Evolutionary conservation across 2,113 vertebrate genomes (phyloP), one percentile per base, ranked within the genome.

Genomic region (Leptobrachium leishanense): DNA sequence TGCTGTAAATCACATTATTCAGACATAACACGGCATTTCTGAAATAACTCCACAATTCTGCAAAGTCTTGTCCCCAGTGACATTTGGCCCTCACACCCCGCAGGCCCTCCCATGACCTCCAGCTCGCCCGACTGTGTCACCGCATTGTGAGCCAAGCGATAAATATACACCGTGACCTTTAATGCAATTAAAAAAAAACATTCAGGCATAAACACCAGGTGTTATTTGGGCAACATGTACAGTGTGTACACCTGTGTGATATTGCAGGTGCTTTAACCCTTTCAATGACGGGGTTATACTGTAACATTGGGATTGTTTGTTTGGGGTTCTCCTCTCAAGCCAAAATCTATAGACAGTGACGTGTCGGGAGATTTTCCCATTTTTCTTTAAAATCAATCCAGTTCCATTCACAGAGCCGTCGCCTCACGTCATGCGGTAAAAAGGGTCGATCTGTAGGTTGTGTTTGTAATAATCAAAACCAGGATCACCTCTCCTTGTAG

Each of bases 161-260:
- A 76, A 43, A 76, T 68, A 68, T 68, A 76, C n/a, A 53, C 8
- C 39, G 46, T 68, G 74, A 68, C 74, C 74, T 76, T 76, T 46
- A 54, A 12, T 13, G 13, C 6, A 39, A 54, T 67, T 42, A 67
- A n/a, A 67, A 12, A 54, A 31, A 57, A 10, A 44, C 54, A 15
- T 41, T 43, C 39, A 12, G 46, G 44, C 10, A 67, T 46, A 76
- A 46, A 57, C 42, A 15, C 46, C 74, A 68, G 74, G 74, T 68
- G 74, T 76, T 31, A 67, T 11, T 5, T 75, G 43, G 15, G 63
- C 20, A 50, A 50, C 8, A 50, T 62, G 20, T 40, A 39, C 59
- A 15, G 11, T n/a, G 11, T 39, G 43, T 64, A 9, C 65, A 67
- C 74, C 74, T 76, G 74, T 66, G 74, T 20, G 11, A 41, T 5